Evolutionary conservation across 2,797 vertebrate species (phyloP).

Genomic region (Clarias pachynema): DNA sequence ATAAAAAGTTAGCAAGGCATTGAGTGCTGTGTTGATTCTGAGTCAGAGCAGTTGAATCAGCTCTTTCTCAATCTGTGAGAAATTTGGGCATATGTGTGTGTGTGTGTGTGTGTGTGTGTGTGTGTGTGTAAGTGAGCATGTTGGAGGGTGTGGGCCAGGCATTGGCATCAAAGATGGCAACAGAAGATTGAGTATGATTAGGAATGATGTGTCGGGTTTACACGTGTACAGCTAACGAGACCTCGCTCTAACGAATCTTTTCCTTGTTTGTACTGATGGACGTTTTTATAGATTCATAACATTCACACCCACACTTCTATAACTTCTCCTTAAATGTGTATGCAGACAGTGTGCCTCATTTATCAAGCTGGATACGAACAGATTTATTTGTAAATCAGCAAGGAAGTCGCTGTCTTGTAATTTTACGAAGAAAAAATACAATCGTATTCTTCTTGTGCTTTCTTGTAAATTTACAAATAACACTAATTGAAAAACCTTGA

Average conservation of each 20-base stretch:
- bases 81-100: neutral
- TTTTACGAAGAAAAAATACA: no score
- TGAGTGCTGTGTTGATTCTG: slow-evolving; percentile 29
- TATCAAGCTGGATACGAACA: neutral
- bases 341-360: neutral
- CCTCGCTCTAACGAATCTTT: slow-evolving; percentile 15
- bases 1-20: slow-evolving; percentile 36
- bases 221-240: slow-evolving; percentile 40
- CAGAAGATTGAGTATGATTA: slow-evolving; percentile 38
- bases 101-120: slow-evolving; percentile 4
- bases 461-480: neutral
- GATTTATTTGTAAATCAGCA: neutral
- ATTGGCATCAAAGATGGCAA: slow-evolving; percentile 40
- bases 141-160: slow-evolving; percentile 15
- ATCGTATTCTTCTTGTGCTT: neutral
- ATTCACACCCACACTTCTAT: neutral
- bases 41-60: slow-evolving; percentile 54
- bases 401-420: no score
- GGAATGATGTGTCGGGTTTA: slow-evolving; percentile 26
- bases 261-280: slow-evolving; percentile 37
- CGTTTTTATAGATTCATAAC: slow-evolving; percentile 34
- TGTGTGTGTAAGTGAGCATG: slow-evolving; percentile 17
- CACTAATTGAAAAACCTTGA: neutral
- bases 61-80: slow-evolving; percentile 42
- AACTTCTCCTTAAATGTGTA: neutral